Percentiles rank a stretch among this genome's conserved stretches.
Conservation (phyloP, 2,113 vertebrate genomes). For the Tretioscincus oriximinensis region DNA sequence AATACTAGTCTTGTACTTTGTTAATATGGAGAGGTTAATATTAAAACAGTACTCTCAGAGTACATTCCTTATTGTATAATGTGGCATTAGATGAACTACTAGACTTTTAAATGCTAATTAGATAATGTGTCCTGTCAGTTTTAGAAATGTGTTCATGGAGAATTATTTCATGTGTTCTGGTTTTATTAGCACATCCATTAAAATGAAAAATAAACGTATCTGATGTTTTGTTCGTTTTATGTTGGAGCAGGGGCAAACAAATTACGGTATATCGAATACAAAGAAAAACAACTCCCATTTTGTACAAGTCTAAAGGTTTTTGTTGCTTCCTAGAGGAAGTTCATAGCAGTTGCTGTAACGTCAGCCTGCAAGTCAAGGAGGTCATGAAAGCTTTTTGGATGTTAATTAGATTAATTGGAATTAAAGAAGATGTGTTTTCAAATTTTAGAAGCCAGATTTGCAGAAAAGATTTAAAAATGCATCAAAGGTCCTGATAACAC, state of each 20-base stretch:
- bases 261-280: background rate
- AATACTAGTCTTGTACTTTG: slow-evolving; percentile 53
- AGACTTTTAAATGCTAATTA: slow-evolving; percentile 67
- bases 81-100: slow-evolving; percentile 55
- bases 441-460: background rate
- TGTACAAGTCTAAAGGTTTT: background rate
- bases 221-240: slow-evolving; percentile 3
- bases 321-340: background rate
- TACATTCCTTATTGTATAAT: slow-evolving; percentile 25
- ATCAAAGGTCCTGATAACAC: too few relatives aligned
- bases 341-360: background rate
- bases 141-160: slow-evolving; percentile 60
- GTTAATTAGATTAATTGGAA: background rate
- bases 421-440: background rate
- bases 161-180: slow-evolving; percentile 55
- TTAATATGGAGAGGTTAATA: slow-evolving; percentile 43
- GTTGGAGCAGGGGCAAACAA: background rate
- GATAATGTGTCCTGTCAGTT: slow-evolving; percentile 55
- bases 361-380: background rate
- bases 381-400: background rate
- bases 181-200: slow-evolving; percentile 61
- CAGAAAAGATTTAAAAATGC: background rate
- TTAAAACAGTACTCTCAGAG: slow-evolving; percentile 57
- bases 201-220: slow-evolving; percentile 42
- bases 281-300: background rate